Base-by-base conservation (phyloP, 2,888 invertebrate genomes). In the Leptinotarsa haldemani region DNA sequence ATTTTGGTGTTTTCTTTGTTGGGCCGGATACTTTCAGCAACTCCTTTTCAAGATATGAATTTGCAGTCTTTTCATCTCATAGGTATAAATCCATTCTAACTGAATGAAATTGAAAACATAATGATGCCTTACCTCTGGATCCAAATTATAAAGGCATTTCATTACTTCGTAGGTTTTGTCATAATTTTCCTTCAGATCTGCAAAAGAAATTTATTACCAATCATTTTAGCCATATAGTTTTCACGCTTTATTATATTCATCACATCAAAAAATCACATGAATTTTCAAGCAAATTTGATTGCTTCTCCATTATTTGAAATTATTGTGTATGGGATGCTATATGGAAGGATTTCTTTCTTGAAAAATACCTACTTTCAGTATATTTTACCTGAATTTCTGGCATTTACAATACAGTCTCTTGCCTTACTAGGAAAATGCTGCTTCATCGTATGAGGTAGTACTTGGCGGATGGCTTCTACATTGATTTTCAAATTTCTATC, bases 121-220 rank as follows among this genome's bases (percentile, higher is more conserved):
- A 30, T 30, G 7, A 7, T 30, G 30, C 7, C 30, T 61, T 7
- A 61, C 61, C 16, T 61, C 16, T 30, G 61, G 61, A 3, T 61
- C n/a, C n/a, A 16, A 4, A 2, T 61, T 61, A 61, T 61, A 61
- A 1, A 61, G 0, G n/a, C 61, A 61, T 61, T 61, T 3, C 16
- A 16, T 16, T 1, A 61, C 16, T 30, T 30, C 5, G 16, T 30
- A 61, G 30, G 2, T 30, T 30, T 61, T 61, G 16, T 61, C 61
- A n/a, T 30, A 61, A 15, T 61, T 61, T 56, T 56, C 56, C n/a
- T 61, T 30, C 15, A 58, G 13, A 30, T n/a, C 61, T 61, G 30
- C 3, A 56, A 56, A 56, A 22, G 7, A 7, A 15, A 3, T 53
- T 4, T 0, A 56, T 56, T 0, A 56, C 30, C 7, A 7, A 30